A percentile compares a stretch with the other conserved stretches of the same genome.
Conservation (phyloP, 2,888 invertebrate species). For the Chorisops tibialis region DNA sequence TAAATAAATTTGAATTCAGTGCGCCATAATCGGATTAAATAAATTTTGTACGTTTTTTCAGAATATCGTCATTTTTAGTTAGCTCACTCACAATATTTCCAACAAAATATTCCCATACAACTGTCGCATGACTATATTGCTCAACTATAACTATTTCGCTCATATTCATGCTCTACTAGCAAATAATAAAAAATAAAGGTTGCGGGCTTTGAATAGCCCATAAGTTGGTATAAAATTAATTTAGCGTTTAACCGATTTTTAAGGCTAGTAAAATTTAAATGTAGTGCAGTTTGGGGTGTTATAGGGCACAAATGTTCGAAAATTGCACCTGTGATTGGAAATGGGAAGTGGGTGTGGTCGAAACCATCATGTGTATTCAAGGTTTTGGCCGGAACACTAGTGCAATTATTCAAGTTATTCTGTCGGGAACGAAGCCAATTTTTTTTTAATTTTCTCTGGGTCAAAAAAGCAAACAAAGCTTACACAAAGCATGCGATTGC, state of each 20-base stretch:
- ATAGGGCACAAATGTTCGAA: conserved; percentile 3
- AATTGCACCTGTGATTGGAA: neutral
- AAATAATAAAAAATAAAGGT: neutral
- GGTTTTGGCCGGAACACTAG: neutral
- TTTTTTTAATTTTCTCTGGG: conserved; percentile 16
- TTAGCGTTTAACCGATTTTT: conserved; percentile 5
- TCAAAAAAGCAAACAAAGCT: conserved; percentile 7
- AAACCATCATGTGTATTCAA: too few relatives aligned
- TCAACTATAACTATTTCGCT: neutral
- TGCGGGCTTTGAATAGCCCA: too few relatives aligned
- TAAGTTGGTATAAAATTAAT: conserved; percentile 11
- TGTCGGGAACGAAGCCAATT: conserved; percentile 6
- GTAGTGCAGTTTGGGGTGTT: neutral
- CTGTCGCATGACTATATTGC: neutral
- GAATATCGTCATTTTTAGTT: conserved; percentile 22
- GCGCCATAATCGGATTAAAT: conserved; percentile 20
- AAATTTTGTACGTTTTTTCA: conserved; percentile 22
- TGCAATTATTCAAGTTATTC: conserved; percentile 1
- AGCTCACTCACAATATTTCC: neutral
- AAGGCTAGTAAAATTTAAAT: conserved; percentile 7
- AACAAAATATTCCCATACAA: too few relatives aligned
- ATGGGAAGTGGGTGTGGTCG: too few relatives aligned
- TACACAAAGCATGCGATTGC: neutral
- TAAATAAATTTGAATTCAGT: conserved; percentile 14
- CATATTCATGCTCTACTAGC: neutral